A percentile compares a stretch with the other conserved stretches of the same genome.
Conservation (phyloP, 2,797 vertebrate genomes). For the Denticeps clupeoides region DNA sequence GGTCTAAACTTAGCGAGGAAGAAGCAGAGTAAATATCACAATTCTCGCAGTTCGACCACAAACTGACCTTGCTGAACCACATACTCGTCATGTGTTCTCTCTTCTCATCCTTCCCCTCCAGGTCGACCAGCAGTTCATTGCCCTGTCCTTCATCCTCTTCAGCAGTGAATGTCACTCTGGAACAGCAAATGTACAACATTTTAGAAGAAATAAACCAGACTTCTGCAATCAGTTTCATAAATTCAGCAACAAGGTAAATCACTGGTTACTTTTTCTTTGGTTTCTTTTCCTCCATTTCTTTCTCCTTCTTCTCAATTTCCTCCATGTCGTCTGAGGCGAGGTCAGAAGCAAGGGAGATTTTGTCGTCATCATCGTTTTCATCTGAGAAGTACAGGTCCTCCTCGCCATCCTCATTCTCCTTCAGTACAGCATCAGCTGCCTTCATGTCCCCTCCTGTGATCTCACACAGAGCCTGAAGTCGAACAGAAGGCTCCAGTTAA, state of each 20-base stretch:
- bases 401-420: conserved; percentile 41
- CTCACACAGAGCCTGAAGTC: conserved; percentile 54
- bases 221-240: neutral
- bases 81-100: conserved; percentile 66
- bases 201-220: neutral
- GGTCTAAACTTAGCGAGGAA: neutral
- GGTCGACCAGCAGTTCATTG: conserved; percentile 72
- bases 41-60: neutral
- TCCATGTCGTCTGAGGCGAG: conserved; percentile 74
- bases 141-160: conserved; percentile 47
- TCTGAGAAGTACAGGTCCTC: conserved; percentile 71
- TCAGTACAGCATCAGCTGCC: conserved; percentile 55
- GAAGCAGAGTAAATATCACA: neutral
- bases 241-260: neutral
- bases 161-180: conserved; percentile 52
- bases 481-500: conserved; percentile 26
- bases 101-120: conserved; percentile 73
- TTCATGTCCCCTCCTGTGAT: conserved; percentile 80
- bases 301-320: conserved; percentile 59
- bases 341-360: conserved; percentile 77
- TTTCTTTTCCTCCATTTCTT: conserved; percentile 32
- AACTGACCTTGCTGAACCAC: conserved; percentile 89
- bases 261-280: conserved; percentile 37
- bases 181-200: too few species aligned
- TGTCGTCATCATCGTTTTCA: conserved; percentile 40